phyloP scores from a whole-genome alignment of 2,797 vertebrate species.

The Sciurus carolinensis region DNA sequence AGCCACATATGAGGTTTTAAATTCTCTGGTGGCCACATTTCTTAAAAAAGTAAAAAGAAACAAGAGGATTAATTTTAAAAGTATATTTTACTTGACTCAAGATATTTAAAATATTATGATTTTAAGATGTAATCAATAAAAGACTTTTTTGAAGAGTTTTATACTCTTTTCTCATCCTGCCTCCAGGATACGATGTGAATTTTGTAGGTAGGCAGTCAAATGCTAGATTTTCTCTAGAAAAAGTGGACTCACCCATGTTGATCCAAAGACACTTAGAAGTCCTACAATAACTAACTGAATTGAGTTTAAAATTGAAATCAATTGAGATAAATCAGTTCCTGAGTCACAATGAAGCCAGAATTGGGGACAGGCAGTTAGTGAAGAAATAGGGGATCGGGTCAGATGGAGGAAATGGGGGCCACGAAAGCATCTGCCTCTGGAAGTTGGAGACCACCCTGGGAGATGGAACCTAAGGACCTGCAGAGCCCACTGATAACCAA shows the following conservation, averaged over 20 bases:
- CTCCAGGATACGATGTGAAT: neutral
- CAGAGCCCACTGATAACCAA: too few species aligned
- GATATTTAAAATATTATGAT: neutral
- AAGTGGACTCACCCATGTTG: neutral
- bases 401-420: too few species aligned
- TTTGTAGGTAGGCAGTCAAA: neutral
- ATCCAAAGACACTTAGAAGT: neutral
- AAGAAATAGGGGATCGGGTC: too few species aligned
- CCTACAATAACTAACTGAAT: neutral
- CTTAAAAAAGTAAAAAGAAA: neutral
- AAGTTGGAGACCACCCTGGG: too few species aligned
- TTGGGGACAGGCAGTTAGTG: too few species aligned
- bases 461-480: too few species aligned
- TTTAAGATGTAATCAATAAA: neutral
- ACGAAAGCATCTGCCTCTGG: too few species aligned
- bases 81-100: neutral
- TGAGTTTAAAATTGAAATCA: conserved; percentile 35
- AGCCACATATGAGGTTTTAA: neutral
- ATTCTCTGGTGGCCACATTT: neutral
- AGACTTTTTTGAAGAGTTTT: neutral
- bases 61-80: neutral
- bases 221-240: neutral
- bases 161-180: neutral
- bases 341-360: neutral
- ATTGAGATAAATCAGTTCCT: neutral